phyloP scores from a whole-genome alignment of 2,797 vertebrate genomes.

The Benthosema pterotum region DNA sequence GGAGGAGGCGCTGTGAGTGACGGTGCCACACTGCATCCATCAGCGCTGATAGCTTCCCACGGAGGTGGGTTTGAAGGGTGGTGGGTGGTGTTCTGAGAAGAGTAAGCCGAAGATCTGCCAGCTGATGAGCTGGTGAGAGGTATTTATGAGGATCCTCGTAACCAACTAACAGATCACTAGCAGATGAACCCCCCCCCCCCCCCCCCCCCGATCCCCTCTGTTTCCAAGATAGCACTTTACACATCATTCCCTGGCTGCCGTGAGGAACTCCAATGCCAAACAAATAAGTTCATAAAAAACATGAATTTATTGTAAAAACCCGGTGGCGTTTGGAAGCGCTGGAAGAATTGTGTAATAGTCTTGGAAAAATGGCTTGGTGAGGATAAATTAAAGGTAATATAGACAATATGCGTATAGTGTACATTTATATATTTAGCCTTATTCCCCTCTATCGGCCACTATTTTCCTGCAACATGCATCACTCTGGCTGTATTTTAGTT shows the following conservation, averaged over 20 bases:
- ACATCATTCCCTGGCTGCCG: conserved; percentile 67
- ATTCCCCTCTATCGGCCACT: no score
- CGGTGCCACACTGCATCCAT: conserved; percentile 76
- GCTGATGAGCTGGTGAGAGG: conserved; percentile 84
- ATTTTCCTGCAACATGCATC: no score
- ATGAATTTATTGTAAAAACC: no score
- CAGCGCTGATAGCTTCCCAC: conserved; percentile 65
- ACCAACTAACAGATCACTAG: conserved; percentile 69
- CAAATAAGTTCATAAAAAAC: no score
- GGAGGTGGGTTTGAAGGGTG: no score
- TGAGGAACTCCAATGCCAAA: neutral
- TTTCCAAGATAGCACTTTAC: conserved; percentile 63
- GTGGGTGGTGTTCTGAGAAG: conserved; percentile 37
- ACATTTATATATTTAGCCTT: no score
- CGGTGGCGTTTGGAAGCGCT: no score
- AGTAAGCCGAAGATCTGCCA: conserved; percentile 5
- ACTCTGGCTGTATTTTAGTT: no score
- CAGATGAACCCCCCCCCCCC: conserved; percentile 67
- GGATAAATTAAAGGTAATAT: no score
- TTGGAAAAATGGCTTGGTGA: no score
- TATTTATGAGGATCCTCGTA: conserved; percentile 82
- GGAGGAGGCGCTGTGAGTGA: conserved; percentile 38
- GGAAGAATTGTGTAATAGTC: no score
- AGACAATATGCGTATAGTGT: no score
- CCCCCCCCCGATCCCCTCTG: conserved; percentile 13